phyloP scores from a whole-genome alignment of 2,113 vertebrate species.

The Diglossa brunneiventris region DNA sequence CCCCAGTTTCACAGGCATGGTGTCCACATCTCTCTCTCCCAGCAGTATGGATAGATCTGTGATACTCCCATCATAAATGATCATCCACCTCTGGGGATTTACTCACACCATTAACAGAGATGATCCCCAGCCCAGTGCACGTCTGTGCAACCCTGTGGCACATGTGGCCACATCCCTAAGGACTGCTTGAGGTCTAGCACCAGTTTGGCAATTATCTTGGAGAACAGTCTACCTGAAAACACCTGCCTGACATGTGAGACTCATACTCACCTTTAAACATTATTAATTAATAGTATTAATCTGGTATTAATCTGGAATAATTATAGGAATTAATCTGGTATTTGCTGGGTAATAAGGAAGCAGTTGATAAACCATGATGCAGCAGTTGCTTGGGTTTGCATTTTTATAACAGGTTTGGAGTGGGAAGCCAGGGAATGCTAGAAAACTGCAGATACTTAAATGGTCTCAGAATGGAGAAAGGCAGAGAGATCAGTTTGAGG shows the following conservation, averaged over 20 bases:
- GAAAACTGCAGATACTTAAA: not conserved
- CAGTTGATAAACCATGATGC: not conserved
- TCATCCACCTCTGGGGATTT: not conserved
- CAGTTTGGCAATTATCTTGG: not conserved
- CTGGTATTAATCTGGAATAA: too few species aligned
- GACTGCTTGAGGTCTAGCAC: not conserved
- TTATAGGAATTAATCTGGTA: not conserved
- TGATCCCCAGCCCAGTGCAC: not conserved
- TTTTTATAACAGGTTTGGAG: not conserved
- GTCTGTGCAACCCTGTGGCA: not conserved
- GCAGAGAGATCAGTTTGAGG: not conserved
- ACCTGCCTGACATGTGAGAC: not conserved
- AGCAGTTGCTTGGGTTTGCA: not conserved
- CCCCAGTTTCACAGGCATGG: not conserved
- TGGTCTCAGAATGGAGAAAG: not conserved
- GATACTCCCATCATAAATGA: not conserved
- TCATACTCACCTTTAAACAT: not conserved
- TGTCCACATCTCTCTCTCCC: not conserved
- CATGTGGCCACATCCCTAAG: not conserved
- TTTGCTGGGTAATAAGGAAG: not conserved
- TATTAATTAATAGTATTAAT: too few species aligned
- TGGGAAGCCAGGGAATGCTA: rapidly evolving
- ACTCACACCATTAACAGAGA: not conserved
- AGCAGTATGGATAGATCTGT: not conserved
- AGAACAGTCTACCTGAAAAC: not conserved